Evolutionary conservation across 2,113 vertebrate species (phyloP).

Genomic region (Xyrauchen texanus): DNA sequence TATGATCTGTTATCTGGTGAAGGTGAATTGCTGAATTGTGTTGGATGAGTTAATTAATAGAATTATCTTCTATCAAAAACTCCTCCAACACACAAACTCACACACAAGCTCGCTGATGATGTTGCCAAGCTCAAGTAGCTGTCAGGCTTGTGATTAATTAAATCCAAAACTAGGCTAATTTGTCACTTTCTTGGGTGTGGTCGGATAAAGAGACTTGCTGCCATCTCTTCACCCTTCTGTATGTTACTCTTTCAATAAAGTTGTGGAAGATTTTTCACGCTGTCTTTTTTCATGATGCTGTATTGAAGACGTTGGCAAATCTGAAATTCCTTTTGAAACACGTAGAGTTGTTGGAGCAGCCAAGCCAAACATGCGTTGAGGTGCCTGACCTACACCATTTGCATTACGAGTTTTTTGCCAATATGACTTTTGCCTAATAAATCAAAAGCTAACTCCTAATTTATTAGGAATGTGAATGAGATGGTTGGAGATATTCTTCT

Average conservation of each 20-base stretch:
- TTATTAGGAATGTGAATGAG: constrained; percentile 33
- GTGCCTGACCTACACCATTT: constrained; percentile 14
- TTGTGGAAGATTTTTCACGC: neutral
- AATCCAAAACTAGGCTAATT: constrained; percentile 72
- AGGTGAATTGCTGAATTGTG: constrained; percentile 59
- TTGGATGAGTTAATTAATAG: constrained; percentile 71
- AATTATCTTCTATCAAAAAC: constrained; percentile 57
- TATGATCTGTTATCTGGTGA: constrained; percentile 40
- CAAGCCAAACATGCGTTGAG: constrained; percentile 22
- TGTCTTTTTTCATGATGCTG: constrained; percentile 19
- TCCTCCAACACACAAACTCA: constrained; percentile 59
- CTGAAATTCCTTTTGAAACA: constrained; percentile 23
- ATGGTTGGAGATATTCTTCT: constrained; percentile 22
- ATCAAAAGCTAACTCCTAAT: constrained; percentile 19
- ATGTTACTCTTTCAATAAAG: constrained; percentile 12
- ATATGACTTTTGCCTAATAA: constrained; percentile 32
- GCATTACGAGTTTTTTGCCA: constrained; percentile 16
- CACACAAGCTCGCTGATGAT: constrained; percentile 69
- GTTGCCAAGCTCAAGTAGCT: constrained; percentile 70
- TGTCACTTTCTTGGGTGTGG: constrained; percentile 68
- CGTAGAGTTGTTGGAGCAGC: neutral
- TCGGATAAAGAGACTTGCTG: constrained; percentile 54
- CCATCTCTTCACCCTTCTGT: constrained; percentile 5
- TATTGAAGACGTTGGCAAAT: neutral
- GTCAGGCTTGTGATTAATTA: constrained; percentile 74